These are phyloP conservation scores for Ondatra zibethicus DNA, from an alignment of 2,113 vertebrate species.

Conservation along the genomic window DNA sequence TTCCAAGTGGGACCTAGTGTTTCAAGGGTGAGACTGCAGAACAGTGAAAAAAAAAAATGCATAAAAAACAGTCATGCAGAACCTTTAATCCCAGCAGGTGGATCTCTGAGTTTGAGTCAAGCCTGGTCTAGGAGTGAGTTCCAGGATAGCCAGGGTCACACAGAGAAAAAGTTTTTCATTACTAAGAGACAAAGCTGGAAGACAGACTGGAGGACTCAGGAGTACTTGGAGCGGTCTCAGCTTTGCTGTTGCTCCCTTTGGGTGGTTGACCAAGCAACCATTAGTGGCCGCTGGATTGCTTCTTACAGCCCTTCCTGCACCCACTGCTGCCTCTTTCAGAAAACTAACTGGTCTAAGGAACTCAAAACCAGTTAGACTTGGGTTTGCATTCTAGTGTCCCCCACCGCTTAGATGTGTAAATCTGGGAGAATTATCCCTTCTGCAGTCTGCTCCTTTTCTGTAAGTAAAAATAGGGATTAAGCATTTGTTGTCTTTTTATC, in stretches of 20 bases:
- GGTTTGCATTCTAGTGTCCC: not conserved
- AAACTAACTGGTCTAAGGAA: not conserved
- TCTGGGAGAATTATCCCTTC: not conserved
- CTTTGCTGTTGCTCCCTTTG: not conserved
- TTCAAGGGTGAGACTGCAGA: not conserved
- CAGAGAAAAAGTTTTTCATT: not conserved
- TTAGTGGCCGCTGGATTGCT: too few species aligned
- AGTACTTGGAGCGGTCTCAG: not conserved
- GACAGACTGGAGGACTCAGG: not conserved
- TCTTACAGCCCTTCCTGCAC: accelerated
- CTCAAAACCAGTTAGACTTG: not conserved
- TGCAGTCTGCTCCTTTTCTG: not conserved
- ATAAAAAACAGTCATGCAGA: not conserved
- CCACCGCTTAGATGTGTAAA: not conserved
- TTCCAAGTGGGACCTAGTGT: not conserved
- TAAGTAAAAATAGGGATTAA: not conserved
- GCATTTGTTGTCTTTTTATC: not conserved
- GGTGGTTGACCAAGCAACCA: not conserved
- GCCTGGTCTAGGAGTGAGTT: not conserved
- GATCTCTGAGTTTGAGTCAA: not conserved
- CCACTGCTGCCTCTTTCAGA: not conserved
- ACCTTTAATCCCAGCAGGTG: not conserved
- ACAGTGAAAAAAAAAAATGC: not conserved
- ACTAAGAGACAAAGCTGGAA: not conserved
- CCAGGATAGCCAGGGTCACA: not conserved